Evolutionary conservation across 1,140 invertebrate genomes (phyloP), one percentile per base, ranked within the genome.

Genomic region (Ooceraea biroi): DNA sequence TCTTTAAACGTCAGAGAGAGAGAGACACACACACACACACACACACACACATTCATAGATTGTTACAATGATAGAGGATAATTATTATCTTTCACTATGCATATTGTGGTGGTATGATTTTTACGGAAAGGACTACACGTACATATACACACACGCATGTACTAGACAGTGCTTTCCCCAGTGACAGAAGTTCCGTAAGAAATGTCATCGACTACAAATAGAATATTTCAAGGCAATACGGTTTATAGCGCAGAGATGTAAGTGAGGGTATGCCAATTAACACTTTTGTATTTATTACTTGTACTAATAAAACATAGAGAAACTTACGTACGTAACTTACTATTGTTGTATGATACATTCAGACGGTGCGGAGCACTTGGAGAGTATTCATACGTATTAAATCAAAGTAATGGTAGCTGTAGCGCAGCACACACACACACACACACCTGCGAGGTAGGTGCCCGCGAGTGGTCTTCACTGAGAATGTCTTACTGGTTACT

Each of bases 251-350:
- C 80, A 84, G 84, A 90, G 76, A 74, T 68, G 84, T 82, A 73
- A 77, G 48, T 84, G 80, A 85, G 82, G n/a, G 82, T 88, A 90
- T 90, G 86, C 88, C 84, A 89, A 91, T 89, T 87, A 87, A 91
- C 83, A 77, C 36, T 90, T 91, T 91, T 90, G 83, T 90, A 89
- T 89, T 88, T 90, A 90, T 89, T 87, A 87, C 80, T 88, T 66
- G 84, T 90, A 89, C 60, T 87, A 89, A 89, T 85, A 22, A 66
- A 36, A 83, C 57, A 84, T 89, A 85, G 78, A 86, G 88, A 82
- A 25, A 72, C n/a, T n/a, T n/a, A n/a, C 48, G 63, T 88, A 88
- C 48, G 69, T 82, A 86, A 84, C 61, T 86, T 80, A 86, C 82
- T 84, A 86, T 89, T 83, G 71, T 78, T 60, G 69, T 86, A 76